Percentiles rank a stretch among this genome's conserved stretches.
phyloP scores from a whole-genome alignment of 1,140 invertebrate genomes.

The Latrodectus geometricus region DNA sequence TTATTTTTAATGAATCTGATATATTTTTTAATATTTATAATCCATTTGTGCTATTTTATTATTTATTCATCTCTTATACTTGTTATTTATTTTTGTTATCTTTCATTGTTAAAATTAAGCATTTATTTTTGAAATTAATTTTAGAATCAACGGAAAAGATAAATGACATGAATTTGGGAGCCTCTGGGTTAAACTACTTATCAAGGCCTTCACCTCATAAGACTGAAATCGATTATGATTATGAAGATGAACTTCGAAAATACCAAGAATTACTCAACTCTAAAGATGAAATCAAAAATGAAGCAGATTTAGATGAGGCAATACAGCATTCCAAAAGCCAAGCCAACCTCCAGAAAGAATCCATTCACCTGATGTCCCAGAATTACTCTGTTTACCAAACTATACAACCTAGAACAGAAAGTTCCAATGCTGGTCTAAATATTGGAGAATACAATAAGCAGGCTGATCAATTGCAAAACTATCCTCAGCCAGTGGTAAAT shows the following conservation, averaged over 20 bases:
- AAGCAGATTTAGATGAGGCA: neutral
- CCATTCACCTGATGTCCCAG: neutral
- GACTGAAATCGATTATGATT: slow-evolving; percentile 38
- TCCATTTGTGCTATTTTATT: too few relatives aligned
- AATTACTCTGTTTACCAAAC: slow-evolving; percentile 17
- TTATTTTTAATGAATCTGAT: too few relatives aligned
- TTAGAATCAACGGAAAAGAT: neutral
- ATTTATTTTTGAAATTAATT: neutral
- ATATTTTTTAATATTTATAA: too few relatives aligned
- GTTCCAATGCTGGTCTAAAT: slow-evolving; percentile 5
- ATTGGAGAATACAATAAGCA: slow-evolving; percentile 6
- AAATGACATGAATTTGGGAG: neutral
- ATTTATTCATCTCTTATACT: too few relatives aligned
- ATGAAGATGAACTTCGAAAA: slow-evolving; percentile 53
- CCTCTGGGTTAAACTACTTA: slow-evolving; percentile 24
- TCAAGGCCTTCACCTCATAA: slow-evolving; percentile 17
- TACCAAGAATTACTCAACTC: slow-evolving; percentile 36
- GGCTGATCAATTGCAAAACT: neutral
- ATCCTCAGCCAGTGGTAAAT: neutral
- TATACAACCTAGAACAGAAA: neutral
- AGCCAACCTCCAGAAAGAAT: slow-evolving; percentile 18
- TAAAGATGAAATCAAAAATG: slow-evolving; percentile 22
- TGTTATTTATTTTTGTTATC: too few relatives aligned
- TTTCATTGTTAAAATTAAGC: too few relatives aligned
- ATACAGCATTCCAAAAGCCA: slow-evolving; percentile 5